A percentile compares a stretch with the other conserved stretches of the same genome.
Evolutionary conservation across 2,113 vertebrate species (phyloP).

Genomic region (Dolichallabes microphthalmus): DNA sequence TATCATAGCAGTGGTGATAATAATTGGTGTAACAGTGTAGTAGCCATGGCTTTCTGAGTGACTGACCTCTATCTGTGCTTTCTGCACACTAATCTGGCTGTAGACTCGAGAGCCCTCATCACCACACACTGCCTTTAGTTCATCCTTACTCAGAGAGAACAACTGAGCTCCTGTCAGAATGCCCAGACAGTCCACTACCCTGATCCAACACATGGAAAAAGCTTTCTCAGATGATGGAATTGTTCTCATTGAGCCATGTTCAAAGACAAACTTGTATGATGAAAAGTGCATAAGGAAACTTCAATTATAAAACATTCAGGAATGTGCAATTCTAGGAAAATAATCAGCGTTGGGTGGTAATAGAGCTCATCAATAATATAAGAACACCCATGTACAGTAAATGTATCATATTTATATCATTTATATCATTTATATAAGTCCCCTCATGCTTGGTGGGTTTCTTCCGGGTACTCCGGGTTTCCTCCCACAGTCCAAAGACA

Average conservation of each 20-base stretch:
- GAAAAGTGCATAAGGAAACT: not conserved
- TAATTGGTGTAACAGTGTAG: not conserved
- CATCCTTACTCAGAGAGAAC: constrained; percentile 84
- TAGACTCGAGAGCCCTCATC: constrained; percentile 80
- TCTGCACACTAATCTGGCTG: constrained; percentile 83
- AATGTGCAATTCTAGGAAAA: not conserved
- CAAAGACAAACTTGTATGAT: not conserved
- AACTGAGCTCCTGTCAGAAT: constrained; percentile 81
- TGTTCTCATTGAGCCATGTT: not conserved
- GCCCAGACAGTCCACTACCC: constrained; percentile 78
- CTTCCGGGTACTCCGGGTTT: too few species aligned
- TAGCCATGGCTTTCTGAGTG: not conserved
- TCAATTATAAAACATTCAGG: not conserved
- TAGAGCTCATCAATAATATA: not conserved
- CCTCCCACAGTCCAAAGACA: too few species aligned
- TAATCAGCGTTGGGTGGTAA: not conserved
- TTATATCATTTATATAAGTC: too few species aligned
- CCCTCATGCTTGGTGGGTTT: too few species aligned
- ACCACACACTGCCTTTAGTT: constrained; percentile 81
- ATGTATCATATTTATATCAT: not conserved
- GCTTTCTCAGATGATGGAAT: not conserved
- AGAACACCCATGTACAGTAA: too few species aligned
- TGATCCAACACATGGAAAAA: constrained; percentile 47
- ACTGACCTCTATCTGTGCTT: constrained; percentile 73
- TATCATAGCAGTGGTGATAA: not conserved